phyloP scores from a whole-genome alignment of 1,140 invertebrate genomes.

The Amyelois transitella region DNA sequence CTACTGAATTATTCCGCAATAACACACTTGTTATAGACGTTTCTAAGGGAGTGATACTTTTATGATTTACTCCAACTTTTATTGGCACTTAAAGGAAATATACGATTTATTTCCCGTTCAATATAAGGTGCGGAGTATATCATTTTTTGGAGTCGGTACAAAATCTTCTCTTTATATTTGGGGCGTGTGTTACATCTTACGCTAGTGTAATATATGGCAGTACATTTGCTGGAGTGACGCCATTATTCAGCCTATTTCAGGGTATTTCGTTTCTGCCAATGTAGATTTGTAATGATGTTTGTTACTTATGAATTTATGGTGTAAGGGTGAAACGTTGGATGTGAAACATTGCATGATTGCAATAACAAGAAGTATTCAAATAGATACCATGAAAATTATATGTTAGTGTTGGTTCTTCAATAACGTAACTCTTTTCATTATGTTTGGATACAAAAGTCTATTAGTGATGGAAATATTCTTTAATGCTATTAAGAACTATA shows the following conservation, averaged over 20 bases:
- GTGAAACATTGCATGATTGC: no score
- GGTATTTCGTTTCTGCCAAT: neutral
- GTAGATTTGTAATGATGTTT: neutral
- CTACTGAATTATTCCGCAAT: slow-evolving; percentile 72
- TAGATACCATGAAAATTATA: no score
- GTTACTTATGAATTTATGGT: neutral
- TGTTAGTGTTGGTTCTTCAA: no score
- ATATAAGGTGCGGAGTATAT: slow-evolving; percentile 67
- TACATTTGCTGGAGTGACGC: slow-evolving; percentile 12
- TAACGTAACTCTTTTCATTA: no score
- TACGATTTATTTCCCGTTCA: slow-evolving; percentile 70
- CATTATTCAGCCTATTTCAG: slow-evolving; percentile 9
- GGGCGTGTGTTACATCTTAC: slow-evolving; percentile 19
- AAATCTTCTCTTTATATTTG: slow-evolving; percentile 52
- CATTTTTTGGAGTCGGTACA: slow-evolving; percentile 56
- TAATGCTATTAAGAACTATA: no score
- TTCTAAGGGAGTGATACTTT: slow-evolving; percentile 68
- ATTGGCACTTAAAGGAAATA: slow-evolving; percentile 73
- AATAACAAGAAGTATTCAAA: no score
- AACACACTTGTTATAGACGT: slow-evolving; percentile 72
- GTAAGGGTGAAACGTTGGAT: neutral
- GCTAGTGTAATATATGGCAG: neutral
- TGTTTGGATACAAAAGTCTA: no score
- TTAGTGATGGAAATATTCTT: no score
- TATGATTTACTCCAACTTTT: slow-evolving; percentile 74